These are phyloP conservation scores for Drosophila subobscura DNA, from an alignment of 1,140 invertebrate species.

Conservation along the genomic window DNA sequence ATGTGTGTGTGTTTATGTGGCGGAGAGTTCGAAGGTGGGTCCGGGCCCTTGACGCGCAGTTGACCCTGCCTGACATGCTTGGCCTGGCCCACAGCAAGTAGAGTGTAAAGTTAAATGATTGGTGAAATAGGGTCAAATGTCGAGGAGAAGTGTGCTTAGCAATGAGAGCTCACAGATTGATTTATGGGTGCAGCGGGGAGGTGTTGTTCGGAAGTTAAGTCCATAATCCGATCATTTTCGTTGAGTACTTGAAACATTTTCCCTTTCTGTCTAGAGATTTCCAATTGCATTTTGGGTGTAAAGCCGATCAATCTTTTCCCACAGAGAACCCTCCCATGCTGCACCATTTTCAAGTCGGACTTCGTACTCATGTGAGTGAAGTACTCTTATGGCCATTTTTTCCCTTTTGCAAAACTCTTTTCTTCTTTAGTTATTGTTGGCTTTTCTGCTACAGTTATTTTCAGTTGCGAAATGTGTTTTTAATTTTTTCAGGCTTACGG, in stretches of 20 bases:
- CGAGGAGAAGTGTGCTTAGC: constrained; percentile 15
- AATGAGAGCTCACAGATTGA: constrained; percentile 12
- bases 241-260: constrained; percentile 2
- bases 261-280: no score
- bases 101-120: constrained; percentile 81
- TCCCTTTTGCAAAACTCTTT: constrained; percentile 37
- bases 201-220: no score
- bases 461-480: constrained; percentile 55
- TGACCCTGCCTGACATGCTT: constrained; percentile 75
- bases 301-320: constrained; percentile 5
- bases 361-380: no score
- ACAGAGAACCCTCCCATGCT: background rate
- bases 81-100: constrained; percentile 66
- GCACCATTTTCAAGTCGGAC: no score
- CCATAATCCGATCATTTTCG: no score
- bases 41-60: constrained; percentile 16
- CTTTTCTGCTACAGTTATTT: constrained; percentile 49
- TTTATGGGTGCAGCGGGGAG: no score
- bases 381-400: constrained; percentile 4
- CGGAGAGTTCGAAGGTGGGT: background rate
- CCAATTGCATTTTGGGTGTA: no score
- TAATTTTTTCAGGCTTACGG: constrained; percentile 25
- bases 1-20: constrained; percentile 10
- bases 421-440: constrained; percentile 23
- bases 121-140: constrained; percentile 70